These are phyloP conservation scores for Pteromalus puparum DNA, from an alignment of 1,140 invertebrate species.

Conservation along the genomic window DNA sequence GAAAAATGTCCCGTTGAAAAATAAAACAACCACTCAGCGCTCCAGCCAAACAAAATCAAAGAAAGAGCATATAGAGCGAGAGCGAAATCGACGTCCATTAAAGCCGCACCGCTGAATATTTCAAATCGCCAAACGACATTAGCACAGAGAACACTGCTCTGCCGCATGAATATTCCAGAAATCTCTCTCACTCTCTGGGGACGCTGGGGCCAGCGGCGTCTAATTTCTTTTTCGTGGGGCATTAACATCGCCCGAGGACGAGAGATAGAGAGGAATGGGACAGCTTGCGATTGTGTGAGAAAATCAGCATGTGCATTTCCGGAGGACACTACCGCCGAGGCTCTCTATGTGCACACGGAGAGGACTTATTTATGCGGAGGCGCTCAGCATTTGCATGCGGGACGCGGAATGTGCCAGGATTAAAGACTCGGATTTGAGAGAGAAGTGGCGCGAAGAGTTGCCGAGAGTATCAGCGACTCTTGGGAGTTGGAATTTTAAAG, in stretches of 20 bases:
- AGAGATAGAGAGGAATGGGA: not conserved
- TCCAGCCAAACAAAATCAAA: slow-evolving; percentile 41
- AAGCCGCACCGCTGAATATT: slow-evolving; percentile 46
- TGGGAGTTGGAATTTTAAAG: not conserved
- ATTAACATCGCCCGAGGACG: slow-evolving; percentile 31
- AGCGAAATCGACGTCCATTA: slow-evolving; percentile 56
- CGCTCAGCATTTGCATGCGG: not conserved
- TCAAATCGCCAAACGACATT: slow-evolving; percentile 47
- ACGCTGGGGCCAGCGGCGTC: no score
- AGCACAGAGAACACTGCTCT: slow-evolving; percentile 11
- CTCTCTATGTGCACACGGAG: no score
- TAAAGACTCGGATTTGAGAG: not conserved
- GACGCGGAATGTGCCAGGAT: not conserved
- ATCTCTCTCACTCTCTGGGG: no score
- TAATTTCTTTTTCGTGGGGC: slow-evolving; percentile 29
- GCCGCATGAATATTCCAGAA: slow-evolving; percentile 47
- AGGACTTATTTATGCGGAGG: not conserved
- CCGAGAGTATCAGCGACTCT: not conserved
- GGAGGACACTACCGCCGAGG: no score
- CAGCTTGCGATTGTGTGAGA: not conserved
- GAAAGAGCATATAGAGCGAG: slow-evolving; percentile 25
- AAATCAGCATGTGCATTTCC: not conserved
- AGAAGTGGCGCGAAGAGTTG: not conserved
- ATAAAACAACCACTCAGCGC: slow-evolving; percentile 16
- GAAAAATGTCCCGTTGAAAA: not conserved